Base-by-base conservation (phyloP, 2,888 invertebrate species). In the Caradrina clavipalpis region DNA sequence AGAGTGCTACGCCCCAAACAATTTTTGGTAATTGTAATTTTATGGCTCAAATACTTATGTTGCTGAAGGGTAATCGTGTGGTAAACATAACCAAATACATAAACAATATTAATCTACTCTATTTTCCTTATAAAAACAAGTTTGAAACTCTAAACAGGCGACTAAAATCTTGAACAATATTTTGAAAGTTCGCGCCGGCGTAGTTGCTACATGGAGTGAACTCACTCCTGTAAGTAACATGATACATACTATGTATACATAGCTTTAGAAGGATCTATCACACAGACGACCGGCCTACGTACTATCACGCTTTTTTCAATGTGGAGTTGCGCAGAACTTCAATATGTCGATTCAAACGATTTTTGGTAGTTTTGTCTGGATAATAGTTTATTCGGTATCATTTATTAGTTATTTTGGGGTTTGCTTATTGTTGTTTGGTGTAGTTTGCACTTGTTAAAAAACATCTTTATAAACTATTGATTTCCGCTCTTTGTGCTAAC, bases 171-270 rank as follows among this genome's bases (percentile, higher is more conserved):
- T 72, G 67, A 67, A 75, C 51, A 60, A 68, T 65, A 76, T 78
- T 82, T 82, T 72, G 74, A 82, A 83, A 63, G 66, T 76, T 82
- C 72, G 81, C 82, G 79, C 83, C 80, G 81, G 80, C 81, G 73
- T 78, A 67, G 58, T 73, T 73, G 69, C 63, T 66, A 54, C 66
- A 63, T 45, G 60, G 76, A 79, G 66, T 63, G 66, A 79, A 79
- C 71, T 75, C 68, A 65, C 80, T 78, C 76, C 72, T 68, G 76
- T 80, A 72, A 78, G 80, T 78, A 76, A 80, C 68, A 53, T 67
- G 80, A 80, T 76, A 69, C 73, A 68, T 79, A 70, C 71, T 79
- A 66, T 71, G 71, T 76, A 62, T 72, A 69, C 73, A 80, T 73
- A 72, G 66, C 59, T 72, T 68, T 58, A 76, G 68, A 68, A 71